Conservation (phyloP, 2,113 vertebrate genomes). For the Mormoops blainvillei region DNA sequence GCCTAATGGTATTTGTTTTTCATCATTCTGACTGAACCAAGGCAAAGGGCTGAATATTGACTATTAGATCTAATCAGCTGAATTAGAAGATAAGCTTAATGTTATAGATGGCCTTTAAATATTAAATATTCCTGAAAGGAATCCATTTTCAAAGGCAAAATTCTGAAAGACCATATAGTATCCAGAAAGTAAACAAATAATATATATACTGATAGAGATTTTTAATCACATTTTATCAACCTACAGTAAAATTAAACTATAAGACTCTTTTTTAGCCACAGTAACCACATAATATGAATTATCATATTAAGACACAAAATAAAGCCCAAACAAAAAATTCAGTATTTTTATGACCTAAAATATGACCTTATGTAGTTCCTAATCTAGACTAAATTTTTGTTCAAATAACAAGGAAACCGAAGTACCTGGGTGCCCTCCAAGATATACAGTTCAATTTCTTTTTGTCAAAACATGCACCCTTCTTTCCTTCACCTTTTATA, state of each 20-base stretch:
- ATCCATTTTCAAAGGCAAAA: slow-evolving; percentile 24
- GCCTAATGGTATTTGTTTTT: not conserved
- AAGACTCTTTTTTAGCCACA: not conserved
- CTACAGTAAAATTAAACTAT: not conserved
- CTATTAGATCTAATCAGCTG: not conserved
- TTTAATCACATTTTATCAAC: slow-evolving; percentile 5
- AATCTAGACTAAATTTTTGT: not conserved
- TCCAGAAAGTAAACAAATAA: slow-evolving; percentile 14
- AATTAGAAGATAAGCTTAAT: not conserved
- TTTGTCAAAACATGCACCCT: not conserved
- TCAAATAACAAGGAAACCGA: slow-evolving; percentile 7
- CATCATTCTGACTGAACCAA: not conserved
- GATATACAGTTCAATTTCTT: not conserved
- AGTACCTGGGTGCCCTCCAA: not conserved
- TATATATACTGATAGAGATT: not conserved
- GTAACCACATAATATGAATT: not conserved
- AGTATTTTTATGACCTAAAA: not conserved
- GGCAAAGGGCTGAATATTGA: not conserved
- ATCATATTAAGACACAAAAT: not conserved
- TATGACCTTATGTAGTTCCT: not conserved
- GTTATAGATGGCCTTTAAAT: not conserved
- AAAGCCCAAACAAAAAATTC: not conserved
- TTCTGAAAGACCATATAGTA: not conserved
- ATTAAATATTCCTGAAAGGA: not conserved
- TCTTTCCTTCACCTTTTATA: not conserved